These are phyloP conservation scores for Seriola dumerili DNA, from an alignment of 2,113 vertebrate species.

Conservation along the genomic window DNA sequence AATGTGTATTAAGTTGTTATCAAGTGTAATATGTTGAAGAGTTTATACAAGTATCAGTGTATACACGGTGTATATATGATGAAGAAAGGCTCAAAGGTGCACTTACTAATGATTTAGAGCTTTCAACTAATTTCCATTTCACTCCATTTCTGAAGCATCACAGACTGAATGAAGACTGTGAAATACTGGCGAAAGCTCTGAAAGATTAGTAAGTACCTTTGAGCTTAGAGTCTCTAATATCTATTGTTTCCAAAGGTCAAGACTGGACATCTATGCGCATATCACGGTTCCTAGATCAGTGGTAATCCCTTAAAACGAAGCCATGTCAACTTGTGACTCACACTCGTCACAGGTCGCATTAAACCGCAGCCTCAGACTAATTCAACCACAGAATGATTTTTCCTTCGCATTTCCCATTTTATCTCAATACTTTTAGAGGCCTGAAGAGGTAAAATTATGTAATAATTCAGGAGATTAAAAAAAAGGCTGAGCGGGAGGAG, in stretches of 20 bases:
- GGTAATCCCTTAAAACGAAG: neutral
- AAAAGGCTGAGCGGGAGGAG: neutral
- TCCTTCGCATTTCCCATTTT: neutral
- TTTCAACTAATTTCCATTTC: neutral
- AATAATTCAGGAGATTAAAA: neutral
- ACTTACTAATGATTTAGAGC: neutral
- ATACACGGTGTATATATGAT: neutral
- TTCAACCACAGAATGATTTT: neutral
- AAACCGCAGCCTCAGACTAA: neutral
- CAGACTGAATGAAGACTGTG: neutral
- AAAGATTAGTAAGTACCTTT: neutral
- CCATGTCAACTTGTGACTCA: neutral
- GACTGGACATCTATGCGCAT: neutral
- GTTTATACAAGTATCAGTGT: neutral
- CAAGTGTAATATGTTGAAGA: neutral
- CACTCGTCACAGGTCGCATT: neutral
- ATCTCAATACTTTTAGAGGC: neutral
- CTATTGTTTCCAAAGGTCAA: neutral
- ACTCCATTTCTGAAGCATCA: too few species aligned
- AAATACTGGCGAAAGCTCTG: neutral
- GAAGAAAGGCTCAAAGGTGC: neutral
- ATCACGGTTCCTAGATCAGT: neutral
- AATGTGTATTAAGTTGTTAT: neutral
- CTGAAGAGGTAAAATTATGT: neutral
- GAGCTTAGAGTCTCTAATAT: neutral